Base-by-base conservation (phyloP, 2,113 vertebrate species). In the Sceloporus tristichus region DNA sequence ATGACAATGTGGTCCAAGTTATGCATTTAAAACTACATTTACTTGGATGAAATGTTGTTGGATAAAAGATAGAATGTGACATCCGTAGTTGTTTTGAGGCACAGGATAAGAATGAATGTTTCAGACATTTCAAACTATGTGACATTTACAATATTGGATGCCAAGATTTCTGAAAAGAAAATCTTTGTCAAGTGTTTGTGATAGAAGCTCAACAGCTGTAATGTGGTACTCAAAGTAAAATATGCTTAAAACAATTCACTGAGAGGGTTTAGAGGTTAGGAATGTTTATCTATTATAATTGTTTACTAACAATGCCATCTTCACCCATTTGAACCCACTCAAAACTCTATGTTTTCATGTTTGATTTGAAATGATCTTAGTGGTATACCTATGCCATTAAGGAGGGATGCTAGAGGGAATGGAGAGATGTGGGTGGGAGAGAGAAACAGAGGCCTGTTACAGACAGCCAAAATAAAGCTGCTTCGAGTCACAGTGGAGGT, bases 101-200 rank as follows among this genome's bases (percentile, higher is more conserved):
- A 84, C 2, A 91, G n/a, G 73, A 65, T 0, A 82, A 87, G 76
- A 27, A 1, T 76, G 59, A 70, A 18, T 76, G 62, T 82, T 53
- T 92, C 48, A 92, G 89, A 91, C 19, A 80, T 0, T 87, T 0
- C 0, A 82, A 86, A 87, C 0, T 14, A 85, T 85, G 0, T 21
- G 79, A 85, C 74, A 85, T 34, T 87, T 87, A 65, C 9, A 4
- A 2, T 54, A 65, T 2, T 79, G 29, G 87, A 74, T 83, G 40
- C 73, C 23, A 89, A 74, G 3, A 11, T 84, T 87, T 92, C 70
- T 29, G 10, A 84, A 65, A 48, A 85, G 42, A 88, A 87, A 0
- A 9, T 1, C 70, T 1, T 84, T 38, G 0, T 2, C 85, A 23
- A 53, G n/a, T 2, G 62, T 9, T 74, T 6, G 48, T 83, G 48